Base-by-base conservation (phyloP, 2,113 vertebrate genomes). In the Trichechus manatus region DNA sequence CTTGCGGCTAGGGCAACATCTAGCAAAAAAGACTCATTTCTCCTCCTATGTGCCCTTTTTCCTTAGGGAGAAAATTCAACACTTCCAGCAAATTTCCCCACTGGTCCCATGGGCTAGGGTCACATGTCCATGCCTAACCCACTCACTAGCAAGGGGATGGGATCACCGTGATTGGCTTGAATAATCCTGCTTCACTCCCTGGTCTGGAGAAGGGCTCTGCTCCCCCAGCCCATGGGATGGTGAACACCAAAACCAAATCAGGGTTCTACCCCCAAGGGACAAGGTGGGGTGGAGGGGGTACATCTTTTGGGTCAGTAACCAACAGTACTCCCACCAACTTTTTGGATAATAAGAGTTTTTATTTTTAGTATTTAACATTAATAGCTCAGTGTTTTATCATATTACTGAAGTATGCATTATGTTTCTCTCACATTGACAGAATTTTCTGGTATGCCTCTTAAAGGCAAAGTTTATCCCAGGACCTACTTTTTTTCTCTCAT, bases 321-420 rank as follows among this genome's bases (percentile, higher is more conserved):
- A 77, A 39, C 66, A 72, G 50, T 89, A 31, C 5, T 75, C 36
- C 42, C 27, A 81, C 36, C 74, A 36, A 92, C 36, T n/a, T 74
- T 88, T 42, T 74, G 25, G 31, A 56, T 64, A 79, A 42, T 33
- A 87, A 31, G 9, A n/a, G 4, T 81, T 96, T 80, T 90, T 50
- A 63, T 85, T 64, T 64, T 97, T 83, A 89, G 50, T n/a, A 77
- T 61, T 23, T 80, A 80, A 33, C 63, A 39, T 81, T 63, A 94
- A 59, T 59, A 87, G 77, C 88, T 97, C n/a, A 42, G 3, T 80
- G 27, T 68, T 72, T 85, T 86, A 39, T 80, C 8, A 42, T 87
- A 82, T 88, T 77, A 84, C 23, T 59, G 23, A 91, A 92, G 6
- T 72, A 47, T 56, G 53, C 11, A 8, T 64, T 87, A 5, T 61